phyloP scores from a whole-genome alignment of 2,888 invertebrate species.

The Stenodera caucasica region DNA sequence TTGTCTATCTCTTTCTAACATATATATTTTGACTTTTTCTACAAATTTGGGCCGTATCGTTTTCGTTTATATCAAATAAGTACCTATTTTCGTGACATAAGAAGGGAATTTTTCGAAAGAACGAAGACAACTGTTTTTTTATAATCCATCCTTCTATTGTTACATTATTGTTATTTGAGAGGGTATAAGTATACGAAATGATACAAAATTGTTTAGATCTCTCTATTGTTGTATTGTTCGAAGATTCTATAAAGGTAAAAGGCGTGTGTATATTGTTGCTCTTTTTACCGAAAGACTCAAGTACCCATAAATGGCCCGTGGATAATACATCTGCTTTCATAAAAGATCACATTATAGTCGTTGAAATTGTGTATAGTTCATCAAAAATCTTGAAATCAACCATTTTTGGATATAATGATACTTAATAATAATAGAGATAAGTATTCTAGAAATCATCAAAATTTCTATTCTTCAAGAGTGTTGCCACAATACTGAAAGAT shows the following conservation, averaged over 20 bases:
- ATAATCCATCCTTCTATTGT: conserved; percentile 2
- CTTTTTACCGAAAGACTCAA: background rate
- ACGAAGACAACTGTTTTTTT: no score
- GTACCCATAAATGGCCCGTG: conserved; percentile 6
- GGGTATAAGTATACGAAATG: conserved; percentile 18
- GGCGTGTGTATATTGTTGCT: conserved; percentile 4
- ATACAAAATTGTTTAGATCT: conserved; percentile 6
- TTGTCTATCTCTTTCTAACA: background rate
- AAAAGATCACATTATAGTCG: no score
- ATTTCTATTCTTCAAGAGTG: no score
- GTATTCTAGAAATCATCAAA: no score
- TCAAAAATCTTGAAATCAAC: no score
- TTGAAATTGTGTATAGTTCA: no score
- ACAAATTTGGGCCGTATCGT: background rate
- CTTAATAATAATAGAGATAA: no score
- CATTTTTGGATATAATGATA: no score
- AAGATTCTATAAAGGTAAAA: background rate
- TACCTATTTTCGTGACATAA: no score
- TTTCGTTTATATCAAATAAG: no score
- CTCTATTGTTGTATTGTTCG: conserved; percentile 2
- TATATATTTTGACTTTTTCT: background rate
- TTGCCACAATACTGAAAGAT: no score
- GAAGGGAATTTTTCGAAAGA: no score
- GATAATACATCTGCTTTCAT: background rate
- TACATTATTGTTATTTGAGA: background rate